Evolutionary conservation across 2,888 invertebrate genomes (phyloP).

Genomic region (Notodonta dromedarius): DNA sequence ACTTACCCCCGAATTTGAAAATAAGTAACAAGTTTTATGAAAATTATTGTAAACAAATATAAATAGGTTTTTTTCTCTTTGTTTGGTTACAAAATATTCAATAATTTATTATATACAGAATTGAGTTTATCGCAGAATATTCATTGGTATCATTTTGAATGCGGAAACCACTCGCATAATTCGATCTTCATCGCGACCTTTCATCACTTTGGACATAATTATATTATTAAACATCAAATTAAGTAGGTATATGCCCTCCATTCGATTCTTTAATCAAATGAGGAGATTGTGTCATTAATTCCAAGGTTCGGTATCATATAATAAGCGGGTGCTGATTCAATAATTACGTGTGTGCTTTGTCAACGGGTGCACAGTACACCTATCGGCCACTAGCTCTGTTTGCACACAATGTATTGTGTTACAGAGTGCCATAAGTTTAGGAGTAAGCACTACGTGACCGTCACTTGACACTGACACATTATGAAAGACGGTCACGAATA

Average conservation of each 20-base stretch:
- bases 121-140: background rate
- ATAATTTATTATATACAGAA: background rate
- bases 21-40: too few species aligned
- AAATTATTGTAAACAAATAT: too few species aligned
- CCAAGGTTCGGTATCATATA: conserved; percentile 39
- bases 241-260: conserved; percentile 14
- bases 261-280: conserved; percentile 26
- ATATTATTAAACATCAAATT: conserved; percentile 21
- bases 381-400: conserved; percentile 40
- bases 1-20: too few species aligned
- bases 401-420: conserved; percentile 69
- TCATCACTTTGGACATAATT: conserved; percentile 17
- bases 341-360: conserved; percentile 34
- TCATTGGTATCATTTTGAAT: conserved; percentile 19
- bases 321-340: conserved; percentile 37
- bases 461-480: conserved; percentile 74
- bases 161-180: conserved; percentile 5
- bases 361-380: conserved; percentile 22
- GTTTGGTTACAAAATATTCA: too few species aligned
- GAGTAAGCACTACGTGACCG: conserved; percentile 77
- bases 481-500: conserved; percentile 40
- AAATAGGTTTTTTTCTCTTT: too few species aligned
- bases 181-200: conserved; percentile 13
- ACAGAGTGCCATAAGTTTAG: conserved; percentile 69
- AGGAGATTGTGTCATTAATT: conserved; percentile 37